Conservation (phyloP, 2,797 vertebrate genomes). For the Peromyscus attwateri region DNA sequence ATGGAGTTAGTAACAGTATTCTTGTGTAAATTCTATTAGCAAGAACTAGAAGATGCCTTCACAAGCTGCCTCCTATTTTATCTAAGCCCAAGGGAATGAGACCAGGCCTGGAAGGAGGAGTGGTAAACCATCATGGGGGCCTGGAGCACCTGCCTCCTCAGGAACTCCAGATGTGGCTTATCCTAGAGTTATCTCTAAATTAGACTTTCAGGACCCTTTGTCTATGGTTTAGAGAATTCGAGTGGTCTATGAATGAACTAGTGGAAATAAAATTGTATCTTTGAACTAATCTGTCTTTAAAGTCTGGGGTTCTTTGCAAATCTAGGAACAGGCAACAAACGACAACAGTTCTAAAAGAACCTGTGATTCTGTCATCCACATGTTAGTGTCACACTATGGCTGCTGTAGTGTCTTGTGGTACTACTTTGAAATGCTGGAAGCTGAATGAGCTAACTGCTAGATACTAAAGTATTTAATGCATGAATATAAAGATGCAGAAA, state of each 20-base stretch:
- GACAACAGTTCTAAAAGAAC: not conserved
- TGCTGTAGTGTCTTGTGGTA: not conserved
- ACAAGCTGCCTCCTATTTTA: not conserved
- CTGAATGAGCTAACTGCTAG: not conserved
- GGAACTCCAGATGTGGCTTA: not conserved
- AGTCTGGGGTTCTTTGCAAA: slow-evolving; percentile 3
- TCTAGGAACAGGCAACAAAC: not conserved
- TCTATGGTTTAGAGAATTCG: not conserved
- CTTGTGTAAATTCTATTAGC: not conserved
- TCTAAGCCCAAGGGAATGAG: not conserved
- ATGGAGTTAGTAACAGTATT: too few relatives aligned
- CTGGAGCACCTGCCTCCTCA: not conserved
- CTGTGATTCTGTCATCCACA: not conserved
- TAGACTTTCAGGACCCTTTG: not conserved
- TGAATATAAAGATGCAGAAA: not conserved
- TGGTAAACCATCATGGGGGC: not conserved
- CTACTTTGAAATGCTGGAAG: not conserved
- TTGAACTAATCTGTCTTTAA: slow-evolving; percentile 6
- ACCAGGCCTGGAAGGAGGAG: not conserved
- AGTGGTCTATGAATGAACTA: not conserved
- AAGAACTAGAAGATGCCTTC: not conserved
- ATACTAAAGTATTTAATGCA: not conserved
- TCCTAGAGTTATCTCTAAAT: not conserved
- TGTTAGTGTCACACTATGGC: not conserved
- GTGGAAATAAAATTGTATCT: not conserved